A percentile compares a stretch with the other conserved stretches of the same genome.
phyloP scores from a whole-genome alignment of 1,140 invertebrate species.

The Chrysoperla carnea region DNA sequence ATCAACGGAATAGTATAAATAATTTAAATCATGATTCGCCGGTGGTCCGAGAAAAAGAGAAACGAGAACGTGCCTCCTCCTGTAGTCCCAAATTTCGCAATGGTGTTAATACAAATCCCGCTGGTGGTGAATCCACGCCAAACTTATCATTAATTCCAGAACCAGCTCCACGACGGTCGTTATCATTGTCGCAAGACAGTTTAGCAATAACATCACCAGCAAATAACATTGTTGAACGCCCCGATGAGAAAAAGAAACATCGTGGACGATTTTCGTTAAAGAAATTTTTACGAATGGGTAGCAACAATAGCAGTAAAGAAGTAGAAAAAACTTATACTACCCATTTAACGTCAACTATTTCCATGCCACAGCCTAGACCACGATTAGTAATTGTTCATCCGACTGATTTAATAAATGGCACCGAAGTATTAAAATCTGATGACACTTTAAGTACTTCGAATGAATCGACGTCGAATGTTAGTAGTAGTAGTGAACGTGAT shows the following conservation, averaged over 20 bases:
- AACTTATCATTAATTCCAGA: conserved; percentile 24
- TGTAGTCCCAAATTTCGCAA: conserved; percentile 42
- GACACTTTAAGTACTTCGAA: conserved; percentile 23
- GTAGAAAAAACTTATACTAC: conserved; percentile 25
- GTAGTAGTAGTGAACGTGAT: conserved; percentile 26
- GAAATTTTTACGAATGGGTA: conserved; percentile 61
- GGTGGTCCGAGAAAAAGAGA: conserved; percentile 54
- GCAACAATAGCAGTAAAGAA: conserved; percentile 45
- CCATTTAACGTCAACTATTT: conserved; percentile 7
- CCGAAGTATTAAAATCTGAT: conserved; percentile 54
- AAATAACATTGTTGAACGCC: not conserved
- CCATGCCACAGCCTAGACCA: conserved; percentile 30
- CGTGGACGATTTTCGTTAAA: conserved; percentile 62
- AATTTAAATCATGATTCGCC: conserved; percentile 40
- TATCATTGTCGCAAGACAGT: conserved; percentile 56
- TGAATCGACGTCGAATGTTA: conserved; percentile 25
- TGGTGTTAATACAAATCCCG: conserved; percentile 16
- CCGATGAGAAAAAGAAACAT: conserved; percentile 47
- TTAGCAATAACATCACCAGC: conserved; percentile 22
- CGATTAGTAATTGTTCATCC: conserved; percentile 76
- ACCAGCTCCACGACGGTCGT: conserved; percentile 40
- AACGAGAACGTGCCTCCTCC: conserved; percentile 44
- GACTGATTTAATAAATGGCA: conserved; percentile 52
- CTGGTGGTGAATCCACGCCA: not conserved
- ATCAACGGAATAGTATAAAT: conserved; percentile 35